A percentile compares a stretch with the other conserved stretches of the same genome.
phyloP scores from a whole-genome alignment of 2,797 vertebrate species.

The Malacoctenus gilli region DNA sequence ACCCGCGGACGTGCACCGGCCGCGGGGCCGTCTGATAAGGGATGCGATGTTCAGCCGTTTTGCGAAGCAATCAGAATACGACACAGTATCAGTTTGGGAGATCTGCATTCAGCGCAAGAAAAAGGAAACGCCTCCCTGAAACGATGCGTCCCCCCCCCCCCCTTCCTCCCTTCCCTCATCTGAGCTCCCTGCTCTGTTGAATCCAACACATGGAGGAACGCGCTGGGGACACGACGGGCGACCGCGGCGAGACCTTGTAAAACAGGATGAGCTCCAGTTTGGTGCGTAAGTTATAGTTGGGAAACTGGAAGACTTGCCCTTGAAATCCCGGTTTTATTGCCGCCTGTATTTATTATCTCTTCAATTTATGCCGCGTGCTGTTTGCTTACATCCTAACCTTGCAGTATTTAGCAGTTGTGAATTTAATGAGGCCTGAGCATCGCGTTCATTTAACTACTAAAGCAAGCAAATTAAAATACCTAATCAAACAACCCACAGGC shows the following conservation, averaged over 20 bases:
- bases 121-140: not conserved
- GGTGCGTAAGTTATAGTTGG: no score
- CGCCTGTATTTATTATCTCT: not conserved
- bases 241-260: no score
- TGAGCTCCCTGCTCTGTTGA: no score
- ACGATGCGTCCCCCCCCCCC: not conserved
- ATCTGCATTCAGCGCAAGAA: not conserved
- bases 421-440: not conserved
- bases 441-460: not conserved
- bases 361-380: not conserved
- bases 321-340: not conserved
- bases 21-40: constrained; percentile 8
- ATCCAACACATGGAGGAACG: no score
- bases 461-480: constrained; percentile 5
- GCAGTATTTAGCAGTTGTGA: not conserved
- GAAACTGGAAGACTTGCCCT: no score
- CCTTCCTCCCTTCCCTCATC: no score
- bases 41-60: constrained; percentile 6
- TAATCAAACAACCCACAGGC: not conserved
- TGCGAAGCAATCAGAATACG: not conserved
- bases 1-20: constrained; percentile 10
- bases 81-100: not conserved
- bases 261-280: no score
- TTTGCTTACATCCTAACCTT: not conserved
- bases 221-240: no score